Conservation (phyloP, 92 coral and sea anemone species). For the Pocillopora grandis region DNA sequence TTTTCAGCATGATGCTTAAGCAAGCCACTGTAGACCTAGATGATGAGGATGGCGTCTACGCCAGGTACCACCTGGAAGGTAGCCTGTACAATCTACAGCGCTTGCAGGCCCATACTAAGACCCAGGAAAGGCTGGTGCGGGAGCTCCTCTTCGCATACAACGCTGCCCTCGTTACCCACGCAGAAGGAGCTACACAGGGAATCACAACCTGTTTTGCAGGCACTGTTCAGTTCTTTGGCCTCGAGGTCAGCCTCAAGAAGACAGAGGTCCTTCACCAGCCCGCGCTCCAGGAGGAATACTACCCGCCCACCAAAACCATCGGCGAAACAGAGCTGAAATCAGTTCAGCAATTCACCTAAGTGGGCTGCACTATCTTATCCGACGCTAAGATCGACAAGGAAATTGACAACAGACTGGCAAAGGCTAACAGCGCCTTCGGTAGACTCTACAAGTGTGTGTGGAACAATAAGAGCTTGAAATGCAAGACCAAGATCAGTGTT, state of each 20-base stretch:
- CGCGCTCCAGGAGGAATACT: constrained; percentile 31
- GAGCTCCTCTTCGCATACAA: constrained; percentile 16
- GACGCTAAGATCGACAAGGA: no score
- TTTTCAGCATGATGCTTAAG: neutral
- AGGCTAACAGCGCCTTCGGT: no score
- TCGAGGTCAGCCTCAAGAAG: constrained; percentile 9
- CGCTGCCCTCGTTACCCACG: constrained; percentile 5
- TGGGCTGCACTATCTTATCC: no score
- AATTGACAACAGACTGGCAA: no score
- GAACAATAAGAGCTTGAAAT: no score
- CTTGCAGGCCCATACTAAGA: constrained; percentile 54
- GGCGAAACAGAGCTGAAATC: constrained; percentile 11
- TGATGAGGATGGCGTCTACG: constrained; percentile 23
- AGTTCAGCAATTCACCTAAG: neutral
- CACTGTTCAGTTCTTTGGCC: constrained; percentile 12
- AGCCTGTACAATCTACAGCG: constrained; percentile 45
- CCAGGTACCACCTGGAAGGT: constrained; percentile 29
- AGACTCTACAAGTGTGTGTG: no score
- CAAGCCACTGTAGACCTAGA: constrained; percentile 29
- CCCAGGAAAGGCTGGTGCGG: constrained; percentile 22
- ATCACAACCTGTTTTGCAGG: neutral
- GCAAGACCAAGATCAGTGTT: no score
- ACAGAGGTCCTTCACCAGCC: constrained; percentile 39
- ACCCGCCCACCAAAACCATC: constrained; percentile 9
- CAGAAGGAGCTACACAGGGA: constrained; percentile 7